Percentiles rank a stretch among this genome's conserved stretches.
These are phyloP conservation scores for Clitarchus hookeri DNA, from an alignment of 2,888 invertebrate genomes.

Conservation along the genomic window DNA sequence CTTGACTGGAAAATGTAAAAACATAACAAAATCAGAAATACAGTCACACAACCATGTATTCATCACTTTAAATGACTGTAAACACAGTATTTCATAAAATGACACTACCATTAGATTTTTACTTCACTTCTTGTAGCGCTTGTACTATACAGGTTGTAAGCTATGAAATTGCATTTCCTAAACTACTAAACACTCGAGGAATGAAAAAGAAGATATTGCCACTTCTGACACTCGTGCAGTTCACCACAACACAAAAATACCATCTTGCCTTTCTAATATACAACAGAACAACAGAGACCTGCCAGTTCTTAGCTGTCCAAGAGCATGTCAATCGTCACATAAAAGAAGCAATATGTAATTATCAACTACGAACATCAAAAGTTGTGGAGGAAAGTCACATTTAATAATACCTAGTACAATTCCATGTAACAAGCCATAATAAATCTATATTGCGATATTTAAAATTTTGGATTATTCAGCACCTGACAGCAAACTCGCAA, in stretches of 20 bases:
- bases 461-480: background rate
- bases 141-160: background rate
- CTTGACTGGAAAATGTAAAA: background rate
- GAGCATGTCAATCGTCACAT: background rate
- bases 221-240: too few relatives aligned
- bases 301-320: background rate
- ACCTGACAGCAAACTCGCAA: background rate
- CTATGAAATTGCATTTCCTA: background rate
- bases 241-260: background rate
- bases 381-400: background rate
- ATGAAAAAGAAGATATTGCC: background rate
- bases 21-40: background rate
- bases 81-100: background rate
- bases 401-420: background rate
- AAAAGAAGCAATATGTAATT: background rate
- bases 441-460: background rate
- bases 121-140: background rate
- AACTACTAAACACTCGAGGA: background rate
- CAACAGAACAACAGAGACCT: background rate
- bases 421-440: too few relatives aligned
- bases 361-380: background rate
- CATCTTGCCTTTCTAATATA: background rate
- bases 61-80: background rate
- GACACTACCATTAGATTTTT: background rate
- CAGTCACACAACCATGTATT: background rate